Conservation (phyloP, 2,797 vertebrate genomes). For the Serranus cabrilla region DNA sequence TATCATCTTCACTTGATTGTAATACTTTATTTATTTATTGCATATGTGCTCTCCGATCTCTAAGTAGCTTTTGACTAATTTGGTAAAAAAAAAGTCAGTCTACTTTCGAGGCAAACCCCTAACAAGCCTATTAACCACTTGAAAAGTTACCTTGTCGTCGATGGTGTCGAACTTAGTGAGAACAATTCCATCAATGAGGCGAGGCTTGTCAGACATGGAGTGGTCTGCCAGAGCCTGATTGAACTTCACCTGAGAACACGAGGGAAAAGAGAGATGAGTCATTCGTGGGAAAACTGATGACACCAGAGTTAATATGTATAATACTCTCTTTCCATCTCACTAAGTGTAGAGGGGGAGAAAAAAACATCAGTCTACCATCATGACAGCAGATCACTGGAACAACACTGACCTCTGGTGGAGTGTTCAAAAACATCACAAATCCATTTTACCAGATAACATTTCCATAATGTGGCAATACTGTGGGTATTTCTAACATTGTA, state of each 20-base stretch:
- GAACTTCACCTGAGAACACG: slow-evolving; percentile 92
- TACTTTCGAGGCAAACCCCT: too few species aligned
- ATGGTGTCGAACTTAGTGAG: slow-evolving; percentile 99
- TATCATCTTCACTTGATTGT: too few species aligned
- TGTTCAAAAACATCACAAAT: background rate
- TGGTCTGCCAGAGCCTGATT: slow-evolving; percentile 98
- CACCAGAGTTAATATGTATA: slow-evolving; percentile 7
- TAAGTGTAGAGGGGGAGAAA: background rate
- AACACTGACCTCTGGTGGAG: slow-evolving; percentile 63
- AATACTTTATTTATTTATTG: too few species aligned
- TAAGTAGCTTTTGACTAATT: too few species aligned
- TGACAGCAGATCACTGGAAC: background rate
- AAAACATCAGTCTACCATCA: slow-evolving; percentile 6
- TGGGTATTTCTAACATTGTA: too few species aligned
- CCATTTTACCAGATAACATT: background rate
- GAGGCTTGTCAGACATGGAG: slow-evolving; percentile 95
- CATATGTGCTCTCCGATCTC: too few species aligned
- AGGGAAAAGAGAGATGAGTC: slow-evolving; percentile 2
- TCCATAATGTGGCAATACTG: background rate
- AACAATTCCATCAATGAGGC: slow-evolving; percentile 97
- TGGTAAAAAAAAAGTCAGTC: too few species aligned
- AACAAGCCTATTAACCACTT: background rate
- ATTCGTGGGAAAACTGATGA: slow-evolving; percentile 20
- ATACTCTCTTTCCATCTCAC: background rate
- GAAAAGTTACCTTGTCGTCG: slow-evolving; percentile 92